Base-by-base conservation (phyloP, 2,888 invertebrate genomes). In the Pyrgus malvae region DNA sequence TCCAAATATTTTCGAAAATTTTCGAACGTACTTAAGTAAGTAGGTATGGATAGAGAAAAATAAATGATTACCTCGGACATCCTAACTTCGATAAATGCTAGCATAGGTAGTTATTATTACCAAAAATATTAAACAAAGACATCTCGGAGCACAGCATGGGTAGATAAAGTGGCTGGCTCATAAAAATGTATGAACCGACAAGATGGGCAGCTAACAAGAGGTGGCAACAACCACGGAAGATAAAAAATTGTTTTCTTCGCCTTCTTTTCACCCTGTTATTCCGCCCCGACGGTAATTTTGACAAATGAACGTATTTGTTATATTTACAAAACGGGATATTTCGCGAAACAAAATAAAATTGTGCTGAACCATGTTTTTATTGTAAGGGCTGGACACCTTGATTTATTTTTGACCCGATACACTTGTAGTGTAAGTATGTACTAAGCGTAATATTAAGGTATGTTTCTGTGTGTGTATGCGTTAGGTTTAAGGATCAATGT, bases 231-330 rank as follows among this genome's bases (percentile, higher is more conserved):
- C 46, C 41, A 29, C 9, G 51, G 11, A 19, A 42, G 35, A 45
- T 53, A 53, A 53, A 53, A 53, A 53, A 53, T 45, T 37, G 51
- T 57, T 60, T 60, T 53, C 60, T 44, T 50, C 63, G 53, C 53
- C 31, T n/a, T 21, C 21, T 23, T 16, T 16, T 23, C 58, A 48
- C 62, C 81, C 82, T 81, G 88, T 89, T 89, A 89, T 89, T 89
- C 89, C 89, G 85, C 87, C 68, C 76, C 76, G 76, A 37, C 84
- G 81, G 83, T 89, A 85, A 89, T 88, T 84, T 79, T 87, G 88
- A 89, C 78, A 87, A 83, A 89, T 83, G 84, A 82, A 74, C 67
- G 68, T 74, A 76, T 76, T 73, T 70, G 72, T 76, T 76, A 79
- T 67, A 67, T 61, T 65, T 67, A 68, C 64, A 62, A 68, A 63